These are phyloP conservation scores for Furcula furcula DNA, from an alignment of 2,888 invertebrate genomes.

Conservation along the genomic window DNA sequence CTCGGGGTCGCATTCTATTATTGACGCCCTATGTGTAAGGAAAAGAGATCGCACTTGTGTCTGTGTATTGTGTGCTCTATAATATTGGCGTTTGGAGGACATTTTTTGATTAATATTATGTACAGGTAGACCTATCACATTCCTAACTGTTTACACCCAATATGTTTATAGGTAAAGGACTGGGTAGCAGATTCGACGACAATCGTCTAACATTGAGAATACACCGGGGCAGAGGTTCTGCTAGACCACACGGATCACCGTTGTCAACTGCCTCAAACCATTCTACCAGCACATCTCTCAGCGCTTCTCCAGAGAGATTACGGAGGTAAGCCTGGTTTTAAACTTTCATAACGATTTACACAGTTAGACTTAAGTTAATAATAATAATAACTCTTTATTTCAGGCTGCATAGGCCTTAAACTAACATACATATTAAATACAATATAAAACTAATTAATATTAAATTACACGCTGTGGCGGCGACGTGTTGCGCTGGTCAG, in stretches of 20 bases:
- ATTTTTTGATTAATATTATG: conserved; percentile 5
- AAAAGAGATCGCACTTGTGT: too few relatives aligned
- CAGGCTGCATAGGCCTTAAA: too few relatives aligned
- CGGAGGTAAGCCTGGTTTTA: conserved; percentile 64
- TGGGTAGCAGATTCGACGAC: conserved; percentile 91
- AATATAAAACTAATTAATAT: too few relatives aligned
- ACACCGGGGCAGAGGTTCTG: conserved; percentile 92
- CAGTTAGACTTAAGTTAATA: neutral
- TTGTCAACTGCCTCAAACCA: conserved; percentile 86
- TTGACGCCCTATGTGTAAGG: too few relatives aligned
- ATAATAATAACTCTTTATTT: too few relatives aligned
- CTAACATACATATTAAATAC: too few relatives aligned
- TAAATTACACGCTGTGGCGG: too few relatives aligned
- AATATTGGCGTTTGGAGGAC: conserved; percentile 1
- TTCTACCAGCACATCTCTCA: conserved; percentile 85
- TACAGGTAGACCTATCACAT: too few relatives aligned
- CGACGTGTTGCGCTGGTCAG: too few relatives aligned
- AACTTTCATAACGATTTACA: neutral
- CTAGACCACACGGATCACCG: conserved; percentile 87
- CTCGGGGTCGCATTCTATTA: too few relatives aligned
- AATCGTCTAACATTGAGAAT: conserved; percentile 95
- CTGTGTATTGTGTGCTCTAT: too few relatives aligned
- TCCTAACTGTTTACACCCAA: too few relatives aligned
- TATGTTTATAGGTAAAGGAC: conserved; percentile 84
- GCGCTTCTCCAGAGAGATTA: conserved; percentile 84